Evolutionary conservation across 2,888 invertebrate genomes (phyloP), one percentile per base, ranked within the genome.

Genomic region (Xanthia icteritia): DNA sequence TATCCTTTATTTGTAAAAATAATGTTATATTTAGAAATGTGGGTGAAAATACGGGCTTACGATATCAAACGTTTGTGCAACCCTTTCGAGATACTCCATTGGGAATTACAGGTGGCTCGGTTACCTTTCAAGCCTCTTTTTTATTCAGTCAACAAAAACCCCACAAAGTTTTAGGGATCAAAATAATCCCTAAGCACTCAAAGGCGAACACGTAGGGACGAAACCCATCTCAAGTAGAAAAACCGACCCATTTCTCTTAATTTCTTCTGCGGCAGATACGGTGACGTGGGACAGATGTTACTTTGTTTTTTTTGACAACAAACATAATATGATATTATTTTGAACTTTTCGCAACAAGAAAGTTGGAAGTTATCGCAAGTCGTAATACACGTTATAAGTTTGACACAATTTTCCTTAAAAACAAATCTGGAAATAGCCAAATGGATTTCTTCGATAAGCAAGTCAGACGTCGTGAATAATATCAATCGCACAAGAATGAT

Each of bases 211-310:
- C 82, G 75, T 71, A 71, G 65, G 54, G 63, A 60, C 56, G 20
- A 51, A 69, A 64, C 36, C 68, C 45, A 36, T 45, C 51, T 63
- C 27, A 36, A 66, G 48, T 78, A 56, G 54, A 73, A 73, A 84
- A 73, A 45, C 56, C 60, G 75, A 73, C 75, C 74, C 75, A 79
- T 85, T 75, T 70, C 56, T 85, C 63, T 78, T 83, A 85, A 83
- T 83, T 83, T 85, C 64, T 72, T 60, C 31, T 66, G 54, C 58
- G 60, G 67, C 36, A 66, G 67, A 56, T 39, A 74, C 23, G 39
- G 48, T 20, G 31, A 42, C 54, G 45, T 54, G 15, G 54, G 56
- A 64, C 82, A 85, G 82, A 70, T 78, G 83, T 67, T 82, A 45
- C 56, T 73, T 73, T 73, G 70, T 85, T 75, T 74, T 66, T 73